Percentiles rank a stretch among this genome's conserved stretches.
These are phyloP conservation scores for Ruditapes philippinarum DNA, from an alignment of 1,140 invertebrate species.

Conservation along the genomic window DNA sequence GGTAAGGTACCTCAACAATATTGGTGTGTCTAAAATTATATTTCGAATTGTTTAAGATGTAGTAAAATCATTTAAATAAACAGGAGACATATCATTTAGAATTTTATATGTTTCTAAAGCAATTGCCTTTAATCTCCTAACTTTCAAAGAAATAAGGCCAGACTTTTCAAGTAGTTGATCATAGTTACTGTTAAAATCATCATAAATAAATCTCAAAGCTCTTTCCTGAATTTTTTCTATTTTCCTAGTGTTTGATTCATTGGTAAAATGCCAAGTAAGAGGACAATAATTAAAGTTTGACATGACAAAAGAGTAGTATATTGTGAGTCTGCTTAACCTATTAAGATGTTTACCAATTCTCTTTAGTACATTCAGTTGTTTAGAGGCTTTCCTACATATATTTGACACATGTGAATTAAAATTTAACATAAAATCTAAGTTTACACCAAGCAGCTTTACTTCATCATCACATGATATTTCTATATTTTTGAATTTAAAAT, in stretches of 20 bases:
- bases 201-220: constrained; percentile 26
- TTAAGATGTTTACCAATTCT: constrained; percentile 34
- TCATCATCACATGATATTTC: constrained; percentile 48
- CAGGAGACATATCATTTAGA: background rate
- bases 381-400: constrained; percentile 45
- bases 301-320: constrained; percentile 58
- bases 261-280: constrained; percentile 46
- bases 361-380: constrained; percentile 36
- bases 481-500: constrained; percentile 19
- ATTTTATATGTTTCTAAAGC: constrained; percentile 44
- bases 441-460: constrained; percentile 44
- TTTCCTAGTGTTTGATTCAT: constrained; percentile 37
- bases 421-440: constrained; percentile 55
- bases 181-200: constrained; percentile 26
- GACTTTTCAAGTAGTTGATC: constrained; percentile 8
- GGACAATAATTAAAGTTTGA: constrained; percentile 55
- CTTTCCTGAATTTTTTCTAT: constrained; percentile 53
- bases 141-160: constrained; percentile 20
- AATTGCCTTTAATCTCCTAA: constrained; percentile 27
- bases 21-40: constrained; percentile 53
- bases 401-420: constrained; percentile 47
- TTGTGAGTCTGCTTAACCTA: background rate
- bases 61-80: constrained; percentile 33
- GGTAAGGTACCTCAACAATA: constrained; percentile 43
- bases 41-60: background rate